phyloP scores from a whole-genome alignment of 1,140 invertebrate genomes.

The Drosophila micromelanica region DNA sequence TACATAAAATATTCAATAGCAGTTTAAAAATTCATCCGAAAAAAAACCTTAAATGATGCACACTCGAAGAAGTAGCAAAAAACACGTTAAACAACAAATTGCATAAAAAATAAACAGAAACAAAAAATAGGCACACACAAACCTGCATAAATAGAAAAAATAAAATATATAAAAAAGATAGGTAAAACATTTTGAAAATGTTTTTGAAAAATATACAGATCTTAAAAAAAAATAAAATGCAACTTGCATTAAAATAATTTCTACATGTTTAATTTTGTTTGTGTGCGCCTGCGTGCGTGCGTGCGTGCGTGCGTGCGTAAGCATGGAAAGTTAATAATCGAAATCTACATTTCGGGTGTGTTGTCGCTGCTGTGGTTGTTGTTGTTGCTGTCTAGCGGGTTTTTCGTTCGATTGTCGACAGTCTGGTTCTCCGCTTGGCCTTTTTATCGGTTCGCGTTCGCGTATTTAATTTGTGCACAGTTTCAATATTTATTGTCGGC shows the following conservation, averaged over 20 bases:
- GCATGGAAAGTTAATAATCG: conserved; percentile 55
- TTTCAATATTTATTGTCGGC: conserved; percentile 75
- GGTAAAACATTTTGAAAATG: conserved; percentile 32
- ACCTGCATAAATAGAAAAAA: too few species aligned
- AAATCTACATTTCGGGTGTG: conserved; percentile 34
- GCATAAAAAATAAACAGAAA: conserved; percentile 32
- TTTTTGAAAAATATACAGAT: conserved; percentile 2
- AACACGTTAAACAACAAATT: conserved; percentile 66
- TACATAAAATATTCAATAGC: conserved; percentile 23
- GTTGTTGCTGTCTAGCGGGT: conserved; percentile 13
- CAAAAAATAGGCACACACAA: conserved; percentile 19
- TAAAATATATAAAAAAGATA: background rate
- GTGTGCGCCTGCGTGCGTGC: conserved; percentile 24
- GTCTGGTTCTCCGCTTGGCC: conserved; percentile 43
- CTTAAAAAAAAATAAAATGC: conserved; percentile 11
- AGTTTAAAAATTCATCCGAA: conserved; percentile 12
- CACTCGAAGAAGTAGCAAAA: conserved; percentile 21
- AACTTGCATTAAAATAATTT: conserved; percentile 4
- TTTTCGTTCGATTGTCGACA: conserved; percentile 39
- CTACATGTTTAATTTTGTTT: conserved; percentile 17
- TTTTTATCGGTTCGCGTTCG: conserved; percentile 54
- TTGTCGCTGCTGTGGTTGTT: conserved; percentile 8
- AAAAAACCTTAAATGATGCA: conserved; percentile 13
- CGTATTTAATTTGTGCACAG: conserved; percentile 69
- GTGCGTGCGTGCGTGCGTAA: conserved; percentile 41